A percentile compares a stretch with the other conserved stretches of the same genome.
Evolutionary conservation across 2,888 invertebrate genomes (phyloP).

Genomic region (Serrognathus titanus): DNA sequence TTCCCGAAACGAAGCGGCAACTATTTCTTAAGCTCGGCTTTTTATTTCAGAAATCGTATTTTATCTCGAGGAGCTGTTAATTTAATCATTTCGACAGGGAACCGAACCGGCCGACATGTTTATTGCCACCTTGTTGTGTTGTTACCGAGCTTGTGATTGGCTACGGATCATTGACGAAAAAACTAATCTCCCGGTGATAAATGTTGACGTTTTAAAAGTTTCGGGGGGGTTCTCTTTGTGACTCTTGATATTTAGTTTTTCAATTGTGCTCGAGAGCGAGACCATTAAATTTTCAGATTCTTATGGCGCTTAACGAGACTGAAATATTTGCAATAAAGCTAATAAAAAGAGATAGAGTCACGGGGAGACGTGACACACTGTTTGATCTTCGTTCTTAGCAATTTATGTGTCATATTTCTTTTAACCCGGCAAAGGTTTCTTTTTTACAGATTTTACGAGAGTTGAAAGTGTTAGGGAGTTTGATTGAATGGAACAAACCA

Average conservation of each 20-base stretch:
- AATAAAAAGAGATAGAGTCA: neutral
- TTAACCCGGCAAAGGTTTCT: too few relatives aligned
- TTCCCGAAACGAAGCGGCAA: neutral
- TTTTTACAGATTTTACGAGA: too few relatives aligned
- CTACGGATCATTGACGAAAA: slow-evolving; percentile 32
- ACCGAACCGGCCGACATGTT: slow-evolving; percentile 23
- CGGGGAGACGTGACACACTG: neutral
- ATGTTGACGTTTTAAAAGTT: slow-evolving; percentile 21
- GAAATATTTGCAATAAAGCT: neutral
- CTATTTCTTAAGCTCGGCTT: neutral
- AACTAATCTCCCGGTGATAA: slow-evolving; percentile 31
- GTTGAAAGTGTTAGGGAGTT: too few relatives aligned
- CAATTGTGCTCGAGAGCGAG: neutral
- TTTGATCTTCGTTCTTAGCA: neutral
- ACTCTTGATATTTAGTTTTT: neutral
- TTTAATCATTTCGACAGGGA: slow-evolving; percentile 22
- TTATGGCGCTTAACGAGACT: neutral
- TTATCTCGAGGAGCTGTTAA: slow-evolving; percentile 18
- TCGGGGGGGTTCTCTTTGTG: neutral
- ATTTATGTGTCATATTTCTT: too few relatives aligned
- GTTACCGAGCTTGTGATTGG: slow-evolving; percentile 23
- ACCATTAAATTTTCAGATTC: neutral
- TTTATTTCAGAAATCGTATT: slow-evolving; percentile 1
- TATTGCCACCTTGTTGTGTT: slow-evolving; percentile 25
- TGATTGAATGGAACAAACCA: too few relatives aligned